Evolutionary conservation across 2,797 vertebrate genomes (phyloP).

Genomic region (Potorous gilbertii): DNA sequence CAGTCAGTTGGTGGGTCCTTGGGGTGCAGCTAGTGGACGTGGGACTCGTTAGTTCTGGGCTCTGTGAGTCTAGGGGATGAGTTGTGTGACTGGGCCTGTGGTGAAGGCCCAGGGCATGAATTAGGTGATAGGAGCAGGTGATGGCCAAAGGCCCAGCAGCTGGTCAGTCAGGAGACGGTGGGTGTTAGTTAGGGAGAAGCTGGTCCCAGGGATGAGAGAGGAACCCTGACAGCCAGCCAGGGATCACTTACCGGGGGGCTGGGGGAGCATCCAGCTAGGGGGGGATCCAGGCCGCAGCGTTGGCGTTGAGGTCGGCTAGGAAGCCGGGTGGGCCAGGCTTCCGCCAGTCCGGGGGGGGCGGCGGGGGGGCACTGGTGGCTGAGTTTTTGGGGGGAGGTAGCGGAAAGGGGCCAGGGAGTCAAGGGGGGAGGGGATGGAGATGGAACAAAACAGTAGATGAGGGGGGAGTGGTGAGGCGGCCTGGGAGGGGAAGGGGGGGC

Average conservation of each 20-base stretch:
- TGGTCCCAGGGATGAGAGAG: not conserved
- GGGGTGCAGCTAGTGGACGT: not conserved
- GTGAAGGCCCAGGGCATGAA: constrained; percentile 4
- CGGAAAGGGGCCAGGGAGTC: constrained; percentile 69
- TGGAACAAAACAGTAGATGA: not conserved
- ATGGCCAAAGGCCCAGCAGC: constrained; percentile 3
- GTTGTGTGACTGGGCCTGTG: not conserved
- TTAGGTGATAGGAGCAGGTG: constrained; percentile 37
- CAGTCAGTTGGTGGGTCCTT: no score
- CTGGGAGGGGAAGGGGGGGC: not conserved
- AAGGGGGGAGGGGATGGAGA: constrained; percentile 24
- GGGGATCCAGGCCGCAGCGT: constrained; percentile 94
- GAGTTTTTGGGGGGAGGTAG: constrained; percentile 55
- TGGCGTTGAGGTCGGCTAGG: constrained; percentile 95
- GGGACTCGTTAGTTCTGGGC: constrained; percentile 11
- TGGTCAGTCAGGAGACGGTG: constrained; percentile 62
- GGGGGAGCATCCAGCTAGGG: constrained; percentile 84
- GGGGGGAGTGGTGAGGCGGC: not conserved
- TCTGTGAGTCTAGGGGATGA: not conserved
- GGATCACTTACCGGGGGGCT: constrained; percentile 73
- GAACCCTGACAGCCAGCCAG: constrained; percentile 2
- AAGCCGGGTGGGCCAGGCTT: constrained; percentile 88
- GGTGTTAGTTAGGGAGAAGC: constrained; percentile 12
- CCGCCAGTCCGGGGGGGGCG: constrained; percentile 90
- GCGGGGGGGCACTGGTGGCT: constrained; percentile 89